Percentiles rank a stretch among this genome's conserved stretches.
Evolutionary conservation across 1,140 invertebrate species (phyloP).

Genomic region (Neodiprion fabricii): DNA sequence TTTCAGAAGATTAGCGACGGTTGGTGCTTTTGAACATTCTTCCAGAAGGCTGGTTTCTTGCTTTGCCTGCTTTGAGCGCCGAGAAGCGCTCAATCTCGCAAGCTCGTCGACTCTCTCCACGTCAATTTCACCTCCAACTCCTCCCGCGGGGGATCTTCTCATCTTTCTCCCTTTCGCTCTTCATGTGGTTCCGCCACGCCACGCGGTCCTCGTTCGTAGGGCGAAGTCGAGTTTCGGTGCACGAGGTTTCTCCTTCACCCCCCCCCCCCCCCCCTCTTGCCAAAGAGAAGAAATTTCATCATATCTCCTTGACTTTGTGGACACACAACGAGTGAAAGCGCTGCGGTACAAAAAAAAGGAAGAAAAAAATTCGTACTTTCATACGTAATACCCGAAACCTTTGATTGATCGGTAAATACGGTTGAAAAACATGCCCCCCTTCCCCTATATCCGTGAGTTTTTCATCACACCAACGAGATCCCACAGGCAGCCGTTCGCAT

Average conservation of each 20-base stretch:
- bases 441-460: too few relatives aligned
- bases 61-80: constrained; percentile 1
- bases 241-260: too few relatives aligned
- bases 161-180: not conserved
- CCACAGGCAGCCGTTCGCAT: too few relatives aligned
- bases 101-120: not conserved
- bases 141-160: not conserved
- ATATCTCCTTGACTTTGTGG: not conserved
- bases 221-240: not conserved
- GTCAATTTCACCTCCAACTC: not conserved
- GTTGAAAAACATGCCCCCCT: too few relatives aligned
- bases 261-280: not conserved
- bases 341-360: not conserved
- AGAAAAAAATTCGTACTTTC: not conserved
- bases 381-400: not conserved
- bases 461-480: too few relatives aligned
- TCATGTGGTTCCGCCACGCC: not conserved
- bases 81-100: not conserved
- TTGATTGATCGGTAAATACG: not conserved
- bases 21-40: not conserved
- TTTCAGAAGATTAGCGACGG: not conserved
- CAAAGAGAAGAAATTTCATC: constrained; percentile 1
- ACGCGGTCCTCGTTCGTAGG: not conserved
- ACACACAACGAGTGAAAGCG: not conserved
- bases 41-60: not conserved